Evolutionary conservation across 2,888 invertebrate genomes (phyloP).

Genomic region (Phymatocera aterrima): DNA sequence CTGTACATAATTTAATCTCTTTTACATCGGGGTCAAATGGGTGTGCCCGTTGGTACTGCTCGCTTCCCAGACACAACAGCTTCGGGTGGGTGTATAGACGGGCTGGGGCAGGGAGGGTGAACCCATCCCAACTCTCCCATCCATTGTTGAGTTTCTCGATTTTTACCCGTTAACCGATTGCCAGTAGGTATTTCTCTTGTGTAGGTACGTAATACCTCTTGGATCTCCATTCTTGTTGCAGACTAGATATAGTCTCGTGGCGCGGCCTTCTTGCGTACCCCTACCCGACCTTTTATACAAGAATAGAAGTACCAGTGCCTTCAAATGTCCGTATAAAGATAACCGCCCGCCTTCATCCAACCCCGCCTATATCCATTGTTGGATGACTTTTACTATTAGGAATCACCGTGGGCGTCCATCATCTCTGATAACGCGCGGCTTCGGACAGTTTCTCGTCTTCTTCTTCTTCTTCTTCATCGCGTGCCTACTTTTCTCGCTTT

Average conservation of each 20-base stretch:
- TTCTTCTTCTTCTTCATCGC: conserved; percentile 52
- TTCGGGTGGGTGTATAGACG: conserved; percentile 54
- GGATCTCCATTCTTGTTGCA: not conserved
- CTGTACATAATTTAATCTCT: conserved; percentile 66
- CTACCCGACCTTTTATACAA: not conserved
- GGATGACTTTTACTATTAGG: conserved; percentile 68
- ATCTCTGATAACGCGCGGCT: conserved; percentile 58
- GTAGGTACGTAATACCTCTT: too few relatives aligned
- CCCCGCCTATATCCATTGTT: conserved; percentile 66
- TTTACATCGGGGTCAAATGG: conserved; percentile 64
- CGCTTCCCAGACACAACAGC: conserved; percentile 59
- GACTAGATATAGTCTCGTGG: too few relatives aligned
- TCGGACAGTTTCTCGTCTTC: conserved; percentile 58
- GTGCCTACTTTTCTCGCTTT: not conserved
- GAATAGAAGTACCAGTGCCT: not conserved
- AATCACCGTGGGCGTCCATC: conserved; percentile 57
- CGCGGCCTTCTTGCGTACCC: too few relatives aligned
- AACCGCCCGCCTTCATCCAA: conserved; percentile 1
- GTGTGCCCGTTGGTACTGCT: conserved; percentile 56
- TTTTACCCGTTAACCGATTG: conserved; percentile 65
- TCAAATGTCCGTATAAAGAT: conserved; percentile 14
- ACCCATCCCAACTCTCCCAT: conserved; percentile 51
- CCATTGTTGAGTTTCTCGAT: conserved; percentile 66
- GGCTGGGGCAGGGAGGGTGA: conserved; percentile 45
- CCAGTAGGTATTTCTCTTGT: conserved; percentile 46